Evolutionary conservation across 2,113 vertebrate species (phyloP), one percentile per base, ranked within the genome.

Genomic region (Percopsis transmontana): DNA sequence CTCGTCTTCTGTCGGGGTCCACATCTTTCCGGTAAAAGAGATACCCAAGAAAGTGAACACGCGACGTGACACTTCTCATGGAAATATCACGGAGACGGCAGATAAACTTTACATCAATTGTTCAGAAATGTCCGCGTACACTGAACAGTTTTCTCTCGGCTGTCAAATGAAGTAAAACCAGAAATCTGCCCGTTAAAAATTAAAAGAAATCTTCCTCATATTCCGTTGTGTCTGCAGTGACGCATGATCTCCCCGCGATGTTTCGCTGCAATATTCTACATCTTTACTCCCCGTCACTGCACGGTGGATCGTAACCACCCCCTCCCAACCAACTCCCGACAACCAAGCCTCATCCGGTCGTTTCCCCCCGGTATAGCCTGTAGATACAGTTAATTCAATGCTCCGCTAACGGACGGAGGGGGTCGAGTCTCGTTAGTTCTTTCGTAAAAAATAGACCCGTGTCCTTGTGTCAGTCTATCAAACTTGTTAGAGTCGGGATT

Each of bases 1-100:
- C 71, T 93, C 90, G 7, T 93, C 91, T 77, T 92, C 92, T 0
- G 92, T 93, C 62, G 90, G 87, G 1, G 88, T 92, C 92, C 92
- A 93, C 92, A 93, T 93, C 73, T 79, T 84, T 74, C 84, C 67
- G 68, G 54, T 67, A 23, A 65, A 76, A 57, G 47, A 55, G 50
- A 62, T 68, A 62, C 67, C 62, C 33, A 19, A 48, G 51, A 70
- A 68, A 70, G 57, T 57, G 38, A 6, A 52, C 75, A 57, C 76
- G 57, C 62, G 75, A 1, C 21, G 84, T 55, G 47, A 24, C 65
- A 58, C 83, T 67, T 77, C 70, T 73, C 87, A 89, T 88, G 72
- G 73, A 67, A 57, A 57, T 61, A 55, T 68, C 19, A 39, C 2
- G 19, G 27, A 33, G 5, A 33, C 27, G 8, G 27, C 27, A 33